phyloP scores from a whole-genome alignment of 2,888 invertebrate species.

The Ochropleura leucogaster region DNA sequence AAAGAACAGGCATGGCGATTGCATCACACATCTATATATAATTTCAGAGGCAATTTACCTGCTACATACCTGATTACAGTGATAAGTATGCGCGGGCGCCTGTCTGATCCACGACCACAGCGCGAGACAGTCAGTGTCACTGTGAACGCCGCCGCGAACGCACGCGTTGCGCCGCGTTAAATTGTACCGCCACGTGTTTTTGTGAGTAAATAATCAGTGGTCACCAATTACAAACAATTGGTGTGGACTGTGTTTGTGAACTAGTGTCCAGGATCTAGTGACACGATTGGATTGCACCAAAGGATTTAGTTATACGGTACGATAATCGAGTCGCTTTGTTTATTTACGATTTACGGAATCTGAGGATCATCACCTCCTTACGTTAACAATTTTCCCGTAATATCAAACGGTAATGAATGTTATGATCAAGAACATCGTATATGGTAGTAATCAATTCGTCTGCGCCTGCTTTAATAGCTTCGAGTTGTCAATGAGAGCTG shows the following conservation, averaged over 20 bases:
- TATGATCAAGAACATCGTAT: conserved; percentile 56
- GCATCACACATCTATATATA: conserved; percentile 75
- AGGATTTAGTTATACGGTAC: conserved; percentile 74
- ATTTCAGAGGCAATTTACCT: conserved; percentile 85
- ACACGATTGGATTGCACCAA: conserved; percentile 80
- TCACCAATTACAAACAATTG: conserved; percentile 72
- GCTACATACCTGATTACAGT: conserved; percentile 73
- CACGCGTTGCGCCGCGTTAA: conserved; percentile 70
- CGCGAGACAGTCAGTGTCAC: conserved; percentile 77
- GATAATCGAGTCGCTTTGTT: conserved; percentile 77
- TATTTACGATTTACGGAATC: conserved; percentile 67
- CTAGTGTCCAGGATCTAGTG: conserved; percentile 69
- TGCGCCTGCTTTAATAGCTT: conserved; percentile 62
- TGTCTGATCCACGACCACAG: conserved; percentile 64
- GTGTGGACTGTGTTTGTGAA: conserved; percentile 72
- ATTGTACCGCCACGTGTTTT: conserved; percentile 78
- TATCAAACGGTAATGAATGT: conserved; percentile 50
- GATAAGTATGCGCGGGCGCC: conserved; percentile 80
- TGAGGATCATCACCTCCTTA: conserved; percentile 36
- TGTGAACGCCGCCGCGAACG: conserved; percentile 73
- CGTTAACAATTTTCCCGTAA: conserved; percentile 19
- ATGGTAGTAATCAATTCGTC: conserved; percentile 48
- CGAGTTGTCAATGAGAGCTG: conserved; percentile 68
- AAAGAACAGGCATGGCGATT: conserved; percentile 71
- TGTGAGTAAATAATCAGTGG: conserved; percentile 84